These are phyloP conservation scores for Choreutis nemorana DNA, from an alignment of 2,888 invertebrate species.

Conservation along the genomic window DNA sequence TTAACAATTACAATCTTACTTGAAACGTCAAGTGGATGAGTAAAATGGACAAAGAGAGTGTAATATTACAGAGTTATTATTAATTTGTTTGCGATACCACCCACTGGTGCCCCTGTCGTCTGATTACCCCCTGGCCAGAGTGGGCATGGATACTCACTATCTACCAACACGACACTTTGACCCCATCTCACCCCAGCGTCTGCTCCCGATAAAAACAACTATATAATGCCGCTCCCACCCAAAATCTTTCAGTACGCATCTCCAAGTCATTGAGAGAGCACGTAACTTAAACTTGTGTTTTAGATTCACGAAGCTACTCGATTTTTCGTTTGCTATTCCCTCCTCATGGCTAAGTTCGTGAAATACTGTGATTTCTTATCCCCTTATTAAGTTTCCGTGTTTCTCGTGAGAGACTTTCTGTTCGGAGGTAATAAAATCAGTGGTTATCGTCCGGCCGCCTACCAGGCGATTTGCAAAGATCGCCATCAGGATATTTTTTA, in stretches of 20 bases:
- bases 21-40: too few species aligned
- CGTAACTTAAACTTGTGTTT: constrained; percentile 11
- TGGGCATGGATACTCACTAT: constrained; percentile 43
- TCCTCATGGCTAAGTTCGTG: constrained; percentile 56
- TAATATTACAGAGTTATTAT: too few species aligned
- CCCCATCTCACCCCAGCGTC: constrained; percentile 33
- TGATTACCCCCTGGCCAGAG: constrained; percentile 55
- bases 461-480: neutral
- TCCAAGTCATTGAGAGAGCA: constrained; percentile 16
- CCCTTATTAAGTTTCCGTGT: constrained; percentile 32
- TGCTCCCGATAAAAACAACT: constrained; percentile 37
- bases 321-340: constrained; percentile 14
- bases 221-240: constrained; percentile 37
- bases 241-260: constrained; percentile 22
- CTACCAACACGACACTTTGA: constrained; percentile 34
- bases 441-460: too few species aligned
- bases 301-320: constrained; percentile 10
- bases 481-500: constrained; percentile 11
- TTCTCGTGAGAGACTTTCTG: constrained; percentile 15
- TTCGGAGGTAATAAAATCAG: too few species aligned
- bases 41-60: too few species aligned
- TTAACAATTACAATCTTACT: too few species aligned
- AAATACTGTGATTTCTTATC: constrained; percentile 48
- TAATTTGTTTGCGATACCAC: too few species aligned
- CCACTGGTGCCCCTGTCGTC: too few species aligned